Evolutionary conservation across 2,797 vertebrate species (phyloP).

Genomic region (Rhinogobio ventralis): DNA sequence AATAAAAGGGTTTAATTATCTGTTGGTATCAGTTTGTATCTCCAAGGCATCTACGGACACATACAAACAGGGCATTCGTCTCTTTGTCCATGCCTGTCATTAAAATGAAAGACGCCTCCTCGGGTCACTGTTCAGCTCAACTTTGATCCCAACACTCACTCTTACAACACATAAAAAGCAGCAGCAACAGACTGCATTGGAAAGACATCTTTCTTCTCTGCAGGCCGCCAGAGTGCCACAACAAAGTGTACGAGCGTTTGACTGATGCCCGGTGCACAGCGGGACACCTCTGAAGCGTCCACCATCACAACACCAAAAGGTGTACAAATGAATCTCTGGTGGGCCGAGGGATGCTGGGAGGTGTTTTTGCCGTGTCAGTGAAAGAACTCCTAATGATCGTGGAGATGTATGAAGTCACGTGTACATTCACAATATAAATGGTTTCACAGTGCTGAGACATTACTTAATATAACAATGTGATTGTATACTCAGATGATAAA

Average conservation of each 20-base stretch:
- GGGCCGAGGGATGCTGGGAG: conserved; percentile 25
- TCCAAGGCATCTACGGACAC: neutral
- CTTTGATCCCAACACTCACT: conserved; percentile 66
- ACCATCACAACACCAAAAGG: conserved; percentile 24
- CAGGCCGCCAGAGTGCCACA: conserved; percentile 58
- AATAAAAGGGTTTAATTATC: neutral
- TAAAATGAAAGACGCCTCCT: conserved; percentile 28
- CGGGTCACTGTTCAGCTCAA: conserved; percentile 39
- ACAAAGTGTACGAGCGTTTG: conserved; percentile 57
- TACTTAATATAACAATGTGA: neutral
- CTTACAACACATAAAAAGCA: conserved; percentile 53
- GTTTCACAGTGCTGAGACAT: neutral
- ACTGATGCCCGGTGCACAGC: conserved; percentile 48
- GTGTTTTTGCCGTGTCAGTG: neutral
- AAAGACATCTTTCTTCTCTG: conserved; percentile 65
- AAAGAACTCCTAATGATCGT: conserved; percentile 27
- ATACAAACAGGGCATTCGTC: neutral
- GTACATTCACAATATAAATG: neutral
- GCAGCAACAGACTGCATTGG: conserved; percentile 46
- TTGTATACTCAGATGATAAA: neutral
- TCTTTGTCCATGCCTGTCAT: conserved; percentile 29
- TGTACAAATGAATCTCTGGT: conserved; percentile 40
- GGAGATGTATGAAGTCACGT: neutral
- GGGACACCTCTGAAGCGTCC: conserved; percentile 59
- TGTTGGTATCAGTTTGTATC: neutral